phyloP scores from a whole-genome alignment of 2,113 vertebrate species.

The Oreochromis spilurus region DNA sequence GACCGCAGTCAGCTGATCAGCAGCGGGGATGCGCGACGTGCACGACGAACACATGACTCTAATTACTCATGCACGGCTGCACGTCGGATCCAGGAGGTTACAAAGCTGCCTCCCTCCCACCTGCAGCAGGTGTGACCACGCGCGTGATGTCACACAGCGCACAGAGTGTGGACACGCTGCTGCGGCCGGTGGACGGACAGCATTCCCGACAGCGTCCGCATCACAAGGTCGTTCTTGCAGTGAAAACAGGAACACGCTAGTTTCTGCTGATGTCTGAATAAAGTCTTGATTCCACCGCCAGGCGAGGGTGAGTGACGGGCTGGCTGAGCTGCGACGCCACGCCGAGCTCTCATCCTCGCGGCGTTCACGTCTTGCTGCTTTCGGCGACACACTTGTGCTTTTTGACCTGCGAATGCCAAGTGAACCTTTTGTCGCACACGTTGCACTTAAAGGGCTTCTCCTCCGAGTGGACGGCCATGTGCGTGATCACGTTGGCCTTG shows the following conservation, averaged over 20 bases:
- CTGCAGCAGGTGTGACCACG: neutral
- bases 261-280: neutral
- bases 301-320: neutral
- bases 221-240: accelerated
- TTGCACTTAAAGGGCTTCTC: neutral
- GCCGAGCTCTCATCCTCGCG: too few relatives aligned
- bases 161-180: neutral
- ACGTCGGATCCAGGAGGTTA: neutral
- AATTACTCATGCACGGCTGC: neutral
- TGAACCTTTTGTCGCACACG: neutral
- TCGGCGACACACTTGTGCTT: neutral
- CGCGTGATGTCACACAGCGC: neutral
- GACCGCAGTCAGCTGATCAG: neutral
- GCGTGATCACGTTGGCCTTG: neutral
- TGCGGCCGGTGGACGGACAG: accelerated
- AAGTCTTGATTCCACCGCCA: accelerated
- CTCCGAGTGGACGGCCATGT: neutral
- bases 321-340: too few relatives aligned
- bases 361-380: neutral
- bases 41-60: neutral
- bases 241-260: neutral
- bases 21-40: neutral
- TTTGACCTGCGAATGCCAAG: neutral
- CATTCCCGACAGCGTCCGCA: accelerated
- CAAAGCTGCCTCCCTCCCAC: neutral